Conservation (phyloP, 2,113 vertebrate species). For the Tringa solitaria region DNA sequence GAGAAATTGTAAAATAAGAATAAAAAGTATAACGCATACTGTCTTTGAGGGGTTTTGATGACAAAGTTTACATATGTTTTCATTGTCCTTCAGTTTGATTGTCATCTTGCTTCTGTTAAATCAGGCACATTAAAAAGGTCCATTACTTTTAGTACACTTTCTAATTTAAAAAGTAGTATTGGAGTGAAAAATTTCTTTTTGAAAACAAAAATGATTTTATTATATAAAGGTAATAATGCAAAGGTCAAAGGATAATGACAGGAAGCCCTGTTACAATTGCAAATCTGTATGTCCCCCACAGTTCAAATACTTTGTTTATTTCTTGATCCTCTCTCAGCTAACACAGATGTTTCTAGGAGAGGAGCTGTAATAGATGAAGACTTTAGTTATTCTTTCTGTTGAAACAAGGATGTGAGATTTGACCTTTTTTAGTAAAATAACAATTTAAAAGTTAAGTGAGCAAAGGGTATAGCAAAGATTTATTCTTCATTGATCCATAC, state of each 20-base stretch:
- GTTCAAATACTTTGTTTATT: not conserved
- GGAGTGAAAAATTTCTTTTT: not conserved
- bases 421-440: not conserved
- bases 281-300: not conserved
- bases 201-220: not conserved
- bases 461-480: not conserved
- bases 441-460: not conserved
- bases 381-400: conserved; percentile 5
- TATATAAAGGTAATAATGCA: not conserved
- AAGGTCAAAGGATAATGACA: not conserved
- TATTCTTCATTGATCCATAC: not conserved
- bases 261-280: not conserved
- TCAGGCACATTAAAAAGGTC: not conserved
- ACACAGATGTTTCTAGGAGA: not conserved
- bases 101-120: not conserved
- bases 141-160: not conserved
- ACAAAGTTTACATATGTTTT: not conserved
- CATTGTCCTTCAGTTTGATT: not conserved
- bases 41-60: not conserved
- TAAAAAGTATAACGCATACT: not conserved
- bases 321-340: not conserved
- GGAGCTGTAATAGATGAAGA: not conserved
- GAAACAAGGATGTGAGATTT: not conserved
- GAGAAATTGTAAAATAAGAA: not conserved
- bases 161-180: not conserved